Evolutionary conservation across 2,888 invertebrate species (phyloP).

Genomic region (Cataglyphis rosenhaueri): DNA sequence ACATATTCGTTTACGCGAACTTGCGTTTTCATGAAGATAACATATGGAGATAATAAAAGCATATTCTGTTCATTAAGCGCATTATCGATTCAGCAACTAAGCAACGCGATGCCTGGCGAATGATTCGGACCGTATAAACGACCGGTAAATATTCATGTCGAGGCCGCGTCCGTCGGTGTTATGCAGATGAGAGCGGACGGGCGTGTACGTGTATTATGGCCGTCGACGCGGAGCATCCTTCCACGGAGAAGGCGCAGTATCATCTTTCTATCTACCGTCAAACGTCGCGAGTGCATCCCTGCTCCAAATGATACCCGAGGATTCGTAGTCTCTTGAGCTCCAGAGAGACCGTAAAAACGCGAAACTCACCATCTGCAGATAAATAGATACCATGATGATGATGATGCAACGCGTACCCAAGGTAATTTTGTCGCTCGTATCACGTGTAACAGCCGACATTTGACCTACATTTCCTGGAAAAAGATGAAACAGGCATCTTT

Average conservation of each 20-base stretch:
- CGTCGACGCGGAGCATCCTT: conserved; percentile 55
- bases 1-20: conserved; percentile 4
- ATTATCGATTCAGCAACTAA: conserved; percentile 23
- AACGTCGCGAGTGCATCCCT: conserved; percentile 63
- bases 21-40: not conserved
- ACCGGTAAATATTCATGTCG: conserved; percentile 80
- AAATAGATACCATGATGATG: conserved; percentile 47
- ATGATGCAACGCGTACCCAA: not conserved
- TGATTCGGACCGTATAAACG: conserved; percentile 74
- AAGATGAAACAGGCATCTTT: not conserved
- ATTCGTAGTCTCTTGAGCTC: conserved; percentile 16
- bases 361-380: conserved; percentile 55
- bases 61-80: conserved; percentile 20
- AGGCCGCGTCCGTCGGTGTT: conserved; percentile 77
- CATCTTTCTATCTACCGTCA: conserved; percentile 76
- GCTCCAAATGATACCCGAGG: conserved; percentile 57
- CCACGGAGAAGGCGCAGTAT: conserved; percentile 69
- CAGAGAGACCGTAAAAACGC: conserved; percentile 7
- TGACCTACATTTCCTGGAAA: conserved; percentile 57
- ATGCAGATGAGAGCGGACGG: conserved; percentile 74
- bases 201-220: conserved; percentile 56
- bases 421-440: not conserved
- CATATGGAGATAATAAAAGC: conserved; percentile 8
- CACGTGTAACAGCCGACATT: conserved; percentile 31
- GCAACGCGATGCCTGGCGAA: conserved; percentile 39